phyloP scores from a whole-genome alignment of 2,113 vertebrate species.

The Polypterus bichir region DNA sequence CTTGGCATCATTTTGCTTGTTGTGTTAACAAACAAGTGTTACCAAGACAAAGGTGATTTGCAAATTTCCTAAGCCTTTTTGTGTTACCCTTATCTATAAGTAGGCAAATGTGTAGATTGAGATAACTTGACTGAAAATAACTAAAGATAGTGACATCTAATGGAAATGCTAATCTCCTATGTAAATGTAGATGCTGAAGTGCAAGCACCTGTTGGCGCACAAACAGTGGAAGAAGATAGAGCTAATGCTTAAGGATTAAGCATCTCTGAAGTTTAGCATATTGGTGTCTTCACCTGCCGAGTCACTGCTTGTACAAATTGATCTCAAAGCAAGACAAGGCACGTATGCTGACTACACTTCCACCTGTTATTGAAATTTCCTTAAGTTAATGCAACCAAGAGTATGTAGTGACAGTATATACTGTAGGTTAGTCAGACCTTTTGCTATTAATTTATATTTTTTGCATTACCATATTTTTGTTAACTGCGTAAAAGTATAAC shows the following conservation, averaged over 20 bases:
- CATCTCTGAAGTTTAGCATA: neutral
- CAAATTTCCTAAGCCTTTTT: neutral
- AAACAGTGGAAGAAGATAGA: neutral
- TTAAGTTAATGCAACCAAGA: too few species aligned
- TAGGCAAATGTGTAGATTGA: neutral
- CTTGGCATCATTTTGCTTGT: neutral
- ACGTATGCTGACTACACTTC: neutral
- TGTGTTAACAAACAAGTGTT: neutral
- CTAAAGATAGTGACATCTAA: neutral
- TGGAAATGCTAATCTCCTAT: neutral
- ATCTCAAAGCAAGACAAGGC: neutral
- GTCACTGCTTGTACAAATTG: neutral
- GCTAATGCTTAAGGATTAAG: neutral
- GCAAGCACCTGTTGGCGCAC: neutral
- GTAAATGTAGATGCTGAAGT: neutral
- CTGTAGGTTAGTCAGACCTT: too few species aligned
- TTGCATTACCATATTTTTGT: too few species aligned
- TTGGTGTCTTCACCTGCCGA: too few species aligned
- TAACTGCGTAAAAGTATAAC: too few species aligned
- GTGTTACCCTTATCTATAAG: neutral
- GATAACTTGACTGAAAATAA: neutral
- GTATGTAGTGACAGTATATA: too few species aligned
- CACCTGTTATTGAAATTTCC: too few species aligned
- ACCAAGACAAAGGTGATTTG: neutral
- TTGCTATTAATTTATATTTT: too few species aligned